Evolutionary conservation across 2,113 vertebrate genomes (phyloP).

Genomic region (Scortum barcoo): DNA sequence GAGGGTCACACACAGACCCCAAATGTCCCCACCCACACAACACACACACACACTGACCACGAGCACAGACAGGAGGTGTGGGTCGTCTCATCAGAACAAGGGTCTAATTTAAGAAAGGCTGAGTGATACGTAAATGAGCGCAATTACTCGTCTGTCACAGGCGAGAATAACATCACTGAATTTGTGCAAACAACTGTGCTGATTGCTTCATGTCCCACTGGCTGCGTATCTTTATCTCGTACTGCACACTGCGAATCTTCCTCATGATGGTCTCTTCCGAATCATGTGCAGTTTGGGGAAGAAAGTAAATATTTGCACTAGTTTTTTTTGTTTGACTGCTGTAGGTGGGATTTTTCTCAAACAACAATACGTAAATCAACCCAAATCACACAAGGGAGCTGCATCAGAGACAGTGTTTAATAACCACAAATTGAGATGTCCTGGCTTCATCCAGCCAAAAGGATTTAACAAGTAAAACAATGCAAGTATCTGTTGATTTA

Average conservation of each 20-base stretch:
- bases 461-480: background rate
- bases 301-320: background rate
- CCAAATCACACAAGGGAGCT: background rate
- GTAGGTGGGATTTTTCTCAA: background rate
- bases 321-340: background rate
- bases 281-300: background rate
- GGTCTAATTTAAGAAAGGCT: conserved; percentile 23
- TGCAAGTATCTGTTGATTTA: background rate
- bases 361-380: too few species aligned
- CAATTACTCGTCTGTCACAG: conserved; percentile 49
- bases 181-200: conserved; percentile 18
- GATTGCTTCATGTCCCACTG: background rate
- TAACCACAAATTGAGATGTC: background rate
- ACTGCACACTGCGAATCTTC: background rate
- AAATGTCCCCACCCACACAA: background rate
- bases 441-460: too few species aligned
- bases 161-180: conserved; percentile 9
- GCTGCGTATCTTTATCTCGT: background rate
- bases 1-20: background rate
- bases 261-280: background rate
- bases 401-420: background rate
- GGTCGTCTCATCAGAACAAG: conserved; percentile 3
- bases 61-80: background rate
- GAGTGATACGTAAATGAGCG: conserved; percentile 29
- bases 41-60: background rate